Percentiles rank a stretch among this genome's conserved stretches.
These are phyloP conservation scores for Ichneumoninae sp. DNA, from an alignment of 2,888 invertebrate species.

Conservation along the genomic window DNA sequence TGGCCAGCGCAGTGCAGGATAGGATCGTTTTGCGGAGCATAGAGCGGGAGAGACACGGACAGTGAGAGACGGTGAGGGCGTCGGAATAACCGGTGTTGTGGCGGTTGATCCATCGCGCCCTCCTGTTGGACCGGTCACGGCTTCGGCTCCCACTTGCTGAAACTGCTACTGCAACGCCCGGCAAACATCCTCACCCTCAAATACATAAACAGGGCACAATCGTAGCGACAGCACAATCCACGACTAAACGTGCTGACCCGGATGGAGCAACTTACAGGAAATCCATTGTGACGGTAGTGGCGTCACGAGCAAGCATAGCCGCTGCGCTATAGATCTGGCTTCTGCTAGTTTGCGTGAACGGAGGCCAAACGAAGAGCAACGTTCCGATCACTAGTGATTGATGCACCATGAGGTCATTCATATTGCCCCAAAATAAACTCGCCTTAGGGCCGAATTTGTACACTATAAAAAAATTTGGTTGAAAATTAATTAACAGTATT, in stretches of 20 bases:
- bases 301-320: slow-evolving; percentile 23
- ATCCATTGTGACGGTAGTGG: slow-evolving; percentile 78
- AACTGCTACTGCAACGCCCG: slow-evolving; percentile 65
- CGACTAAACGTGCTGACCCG: slow-evolving; percentile 74
- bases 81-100: slow-evolving; percentile 19
- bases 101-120: slow-evolving; percentile 26
- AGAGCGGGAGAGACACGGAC: not conserved
- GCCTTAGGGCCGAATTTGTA: no score
- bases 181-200: slow-evolving; percentile 80
- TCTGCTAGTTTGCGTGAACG: slow-evolving; percentile 18
- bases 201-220: slow-evolving; percentile 77
- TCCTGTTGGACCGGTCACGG: slow-evolving; percentile 20
- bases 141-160: slow-evolving; percentile 4
- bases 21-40: slow-evolving; percentile 34
- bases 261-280: slow-evolving; percentile 80
- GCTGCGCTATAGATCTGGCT: slow-evolving; percentile 57
- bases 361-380: not conserved
- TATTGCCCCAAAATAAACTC: not conserved
- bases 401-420: not conserved
- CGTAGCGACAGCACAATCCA: slow-evolving; percentile 66
- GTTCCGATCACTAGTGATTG: slow-evolving; percentile 4
- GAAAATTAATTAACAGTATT: no score
- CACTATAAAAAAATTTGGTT: no score
- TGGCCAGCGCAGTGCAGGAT: not conserved
- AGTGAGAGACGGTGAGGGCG: not conserved